Evolutionary conservation across 2,797 vertebrate species (phyloP), one percentile per base, ranked within the genome.

Genomic region (Tachyglossus aculeatus): DNA sequence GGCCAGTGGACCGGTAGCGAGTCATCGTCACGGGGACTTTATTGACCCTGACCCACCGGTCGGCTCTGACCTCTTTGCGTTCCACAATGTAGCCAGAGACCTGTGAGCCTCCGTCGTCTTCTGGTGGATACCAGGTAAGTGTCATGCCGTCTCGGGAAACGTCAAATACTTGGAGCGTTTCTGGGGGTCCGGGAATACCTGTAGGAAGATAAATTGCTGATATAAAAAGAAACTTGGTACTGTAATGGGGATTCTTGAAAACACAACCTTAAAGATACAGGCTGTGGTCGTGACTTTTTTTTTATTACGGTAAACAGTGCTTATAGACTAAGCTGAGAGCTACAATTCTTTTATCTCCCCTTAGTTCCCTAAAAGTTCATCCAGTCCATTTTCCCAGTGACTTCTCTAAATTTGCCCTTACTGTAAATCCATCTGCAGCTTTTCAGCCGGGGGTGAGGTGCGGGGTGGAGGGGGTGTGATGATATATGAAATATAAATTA

Each of bases 21-120:
- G 97, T 99, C 98, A 98, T 99, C 16, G 98, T 99, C 59, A 99
- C 90, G 11, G 97, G 94, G 60, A 99, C 95, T 93, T 96, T 99
- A 88, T 99, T 99, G 66, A 95, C 96, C 69, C 97, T 96, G 60
- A 99, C 94, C 98, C 98, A 99, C 81, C 97, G 92, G 44, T 99
- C 98, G 73, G 98, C 93, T 92, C 96, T 93, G 74, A 99, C 94
- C 91, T 99, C 98, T 88, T 99, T 99, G 77, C 98, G 97, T 82
- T 99, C 98, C 70, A 99, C 94, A 69, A 99, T 96, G 67, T 99
- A 99, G 58, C 98, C 98, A 63, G 96, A 94, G 69, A 99, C 94
- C 71, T 96, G 95, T 74, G 98, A 95, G 72, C 97, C 96, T 55
- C 98, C 98, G 2, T 99, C 97, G 60, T 99, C 96, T 76, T 95